Evolutionary conservation across 2,797 vertebrate genomes (phyloP).

Genomic region (Aulostomus chinensis): DNA sequence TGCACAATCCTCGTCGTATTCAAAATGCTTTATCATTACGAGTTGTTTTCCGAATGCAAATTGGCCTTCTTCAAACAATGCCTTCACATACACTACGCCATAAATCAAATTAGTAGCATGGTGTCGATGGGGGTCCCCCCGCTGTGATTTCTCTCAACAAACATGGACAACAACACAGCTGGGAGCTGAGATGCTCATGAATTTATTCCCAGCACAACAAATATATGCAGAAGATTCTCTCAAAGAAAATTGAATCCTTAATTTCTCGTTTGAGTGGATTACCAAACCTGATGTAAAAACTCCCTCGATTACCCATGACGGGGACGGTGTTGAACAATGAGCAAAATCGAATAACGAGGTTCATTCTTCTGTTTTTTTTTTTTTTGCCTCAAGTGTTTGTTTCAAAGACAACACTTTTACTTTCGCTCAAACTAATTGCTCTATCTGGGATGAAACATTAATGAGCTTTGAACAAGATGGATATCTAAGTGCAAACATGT

Average conservation of each 20-base stretch:
- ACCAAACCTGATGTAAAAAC: constrained; percentile 43
- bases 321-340: constrained; percentile 11
- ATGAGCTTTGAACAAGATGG: constrained; percentile 1
- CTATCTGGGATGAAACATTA: constrained; percentile 20
- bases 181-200: constrained; percentile 47
- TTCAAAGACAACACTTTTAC: constrained; percentile 25
- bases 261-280: constrained; percentile 59
- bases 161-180: constrained; percentile 59
- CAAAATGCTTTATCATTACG: constrained; percentile 32
- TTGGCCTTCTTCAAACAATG: constrained; percentile 27
- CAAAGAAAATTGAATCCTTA: constrained; percentile 64
- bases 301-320: constrained; percentile 45
- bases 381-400: constrained; percentile 40
- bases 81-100: constrained; percentile 48
- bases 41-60: constrained; percentile 29
- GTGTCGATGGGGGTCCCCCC: constrained; percentile 51
- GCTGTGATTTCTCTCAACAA: constrained; percentile 50
- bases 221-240: constrained; percentile 58
- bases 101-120: constrained; percentile 59
- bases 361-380: too few relatives aligned
- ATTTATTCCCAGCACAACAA: constrained; percentile 60
- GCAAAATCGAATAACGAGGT: constrained; percentile 27
- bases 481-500: neutral
- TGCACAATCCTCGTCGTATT: constrained; percentile 4
- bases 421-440: constrained; percentile 32